Conservation (phyloP, 2,888 invertebrate species). For the Nymphalis polychloros region DNA sequence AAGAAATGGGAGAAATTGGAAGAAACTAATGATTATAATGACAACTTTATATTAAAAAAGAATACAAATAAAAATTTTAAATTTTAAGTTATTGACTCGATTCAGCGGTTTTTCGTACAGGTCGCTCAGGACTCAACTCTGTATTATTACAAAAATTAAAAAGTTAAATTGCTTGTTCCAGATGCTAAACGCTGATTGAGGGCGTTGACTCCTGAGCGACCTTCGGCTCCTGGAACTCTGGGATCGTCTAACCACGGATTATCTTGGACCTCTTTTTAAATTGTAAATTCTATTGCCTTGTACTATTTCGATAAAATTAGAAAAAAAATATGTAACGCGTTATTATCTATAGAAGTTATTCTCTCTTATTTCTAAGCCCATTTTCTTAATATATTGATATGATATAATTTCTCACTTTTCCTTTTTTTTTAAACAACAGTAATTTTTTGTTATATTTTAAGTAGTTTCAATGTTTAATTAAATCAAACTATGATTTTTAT, state of each 20-base stretch:
- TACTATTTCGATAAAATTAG: background rate
- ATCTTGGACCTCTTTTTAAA: background rate
- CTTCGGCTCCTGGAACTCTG: slow-evolving; percentile 48
- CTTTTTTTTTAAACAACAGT: no score
- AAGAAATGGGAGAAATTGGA: slow-evolving; percentile 15
- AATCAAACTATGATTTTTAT: no score
- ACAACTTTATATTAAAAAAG: slow-evolving; percentile 17
- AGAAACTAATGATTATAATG: background rate
- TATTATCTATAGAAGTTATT: background rate
- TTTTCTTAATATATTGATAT: no score
- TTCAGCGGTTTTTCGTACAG: slow-evolving; percentile 53
- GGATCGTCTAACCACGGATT: slow-evolving; percentile 21
- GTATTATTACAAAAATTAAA: slow-evolving; percentile 55
- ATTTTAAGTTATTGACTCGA: background rate
- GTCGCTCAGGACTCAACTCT: slow-evolving; percentile 75
- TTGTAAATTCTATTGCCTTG: background rate
- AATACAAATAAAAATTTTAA: background rate
- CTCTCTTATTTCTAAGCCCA: background rate
- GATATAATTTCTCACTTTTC: no score
- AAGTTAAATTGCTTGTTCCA: slow-evolving; percentile 78
- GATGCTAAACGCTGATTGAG: slow-evolving; percentile 78
- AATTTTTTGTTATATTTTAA: no score
- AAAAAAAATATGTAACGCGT: background rate
- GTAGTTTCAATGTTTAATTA: no score
- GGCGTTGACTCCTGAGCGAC: slow-evolving; percentile 77